A percentile compares a stretch with the other conserved stretches of the same genome.
Evolutionary conservation across 2,888 invertebrate genomes (phyloP).

Genomic region (Apomyelois bistriatella): DNA sequence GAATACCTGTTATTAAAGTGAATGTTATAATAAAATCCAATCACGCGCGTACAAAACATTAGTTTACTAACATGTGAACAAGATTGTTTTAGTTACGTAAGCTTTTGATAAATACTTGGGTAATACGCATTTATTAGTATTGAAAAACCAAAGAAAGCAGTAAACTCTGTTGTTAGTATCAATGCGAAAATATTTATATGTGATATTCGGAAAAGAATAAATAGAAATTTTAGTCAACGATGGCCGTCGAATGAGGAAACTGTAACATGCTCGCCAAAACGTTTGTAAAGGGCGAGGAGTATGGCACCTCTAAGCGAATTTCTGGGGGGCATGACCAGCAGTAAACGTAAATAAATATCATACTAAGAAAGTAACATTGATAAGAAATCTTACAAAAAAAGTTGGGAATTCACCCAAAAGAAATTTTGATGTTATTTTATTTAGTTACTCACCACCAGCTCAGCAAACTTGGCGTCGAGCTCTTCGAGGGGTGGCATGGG

Average conservation of each 20-base stretch:
- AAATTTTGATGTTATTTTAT: too few species aligned
- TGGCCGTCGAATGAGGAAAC: too few species aligned
- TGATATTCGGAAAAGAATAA: not conserved
- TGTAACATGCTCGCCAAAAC: too few species aligned
- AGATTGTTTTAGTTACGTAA: constrained; percentile 1
- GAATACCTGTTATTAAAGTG: constrained; percentile 3
- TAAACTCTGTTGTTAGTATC: not conserved
- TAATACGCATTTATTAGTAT: not conserved
- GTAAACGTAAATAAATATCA: too few species aligned
- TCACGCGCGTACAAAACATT: not conserved
- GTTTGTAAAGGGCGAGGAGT: too few species aligned
- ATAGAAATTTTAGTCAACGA: too few species aligned
- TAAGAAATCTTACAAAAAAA: too few species aligned
- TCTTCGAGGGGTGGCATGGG: constrained; percentile 97
- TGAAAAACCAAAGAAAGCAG: not conserved
- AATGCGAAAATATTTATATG: not conserved
- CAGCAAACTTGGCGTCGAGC: constrained; percentile 95
- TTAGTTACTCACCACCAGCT: constrained; percentile 90
- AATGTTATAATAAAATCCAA: constrained; percentile 3
- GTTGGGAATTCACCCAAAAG: too few species aligned
- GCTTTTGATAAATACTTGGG: not conserved
- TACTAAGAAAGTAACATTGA: too few species aligned
- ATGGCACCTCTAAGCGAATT: too few species aligned
- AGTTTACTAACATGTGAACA: not conserved
- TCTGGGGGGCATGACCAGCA: too few species aligned